Evolutionary conservation across 2,888 invertebrate genomes (phyloP), one percentile per base, ranked within the genome.

Genomic region (Torymus tubicola): DNA sequence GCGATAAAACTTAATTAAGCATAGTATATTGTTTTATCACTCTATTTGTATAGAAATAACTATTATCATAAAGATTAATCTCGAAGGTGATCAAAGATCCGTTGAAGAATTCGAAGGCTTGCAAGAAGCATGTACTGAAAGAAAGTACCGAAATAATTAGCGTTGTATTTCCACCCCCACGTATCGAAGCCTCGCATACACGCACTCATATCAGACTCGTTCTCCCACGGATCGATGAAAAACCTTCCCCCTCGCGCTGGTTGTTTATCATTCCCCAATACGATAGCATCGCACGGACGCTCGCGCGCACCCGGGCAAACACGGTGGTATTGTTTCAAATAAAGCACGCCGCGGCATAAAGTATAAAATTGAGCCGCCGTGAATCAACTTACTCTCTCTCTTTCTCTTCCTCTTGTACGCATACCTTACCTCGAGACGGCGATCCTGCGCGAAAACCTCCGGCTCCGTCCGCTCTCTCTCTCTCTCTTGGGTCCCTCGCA

Each of bases 361-460:
- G 72, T 72, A 65, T 72, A 79, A 79, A 79, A 79, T 74, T 79
- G 79, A 79, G 67, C 61, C 72, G 79, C 70, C 70, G 79, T 80
- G 79, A 80, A 80, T 80, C 74, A 70, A 75, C 68, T 79, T 58
- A 63, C 63, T 13, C 68, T 18, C 31, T 52, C 57, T 57, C 64
- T 16, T 11, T 21, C 69, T 8, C 53, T 14, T 50, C 18, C 57
- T 14, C 24, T 31, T 21, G 21, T 52, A 53, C 60, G 71, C 11
- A 14, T n/a, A 75, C 57, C 74, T 42, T 42, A 42, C 42, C 42
- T 42, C 55, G 74, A 74, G 50, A 67, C 67, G 72, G 64, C 65
- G 64, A 57, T 42, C 42, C 42, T 42, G 18, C 73, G 64, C 65
- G 73, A 73, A 73, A 73, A 65, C 64, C 64, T 50, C 65, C 64